Conservation (phyloP, 1,140 invertebrate genomes). For the Melitaea cinxia region DNA sequence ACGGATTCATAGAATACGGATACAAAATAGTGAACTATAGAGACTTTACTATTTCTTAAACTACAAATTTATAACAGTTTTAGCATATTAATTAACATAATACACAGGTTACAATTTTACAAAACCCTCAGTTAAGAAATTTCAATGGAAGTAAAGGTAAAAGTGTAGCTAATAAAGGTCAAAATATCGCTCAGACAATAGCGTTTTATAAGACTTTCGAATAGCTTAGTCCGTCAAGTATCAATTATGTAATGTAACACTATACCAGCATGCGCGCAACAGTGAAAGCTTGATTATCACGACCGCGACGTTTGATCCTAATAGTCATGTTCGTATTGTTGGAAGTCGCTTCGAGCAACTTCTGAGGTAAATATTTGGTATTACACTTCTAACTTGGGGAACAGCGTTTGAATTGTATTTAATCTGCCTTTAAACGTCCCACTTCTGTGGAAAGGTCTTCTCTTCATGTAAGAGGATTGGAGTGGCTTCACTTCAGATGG, state of each 20-base stretch:
- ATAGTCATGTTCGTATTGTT: constrained; percentile 27
- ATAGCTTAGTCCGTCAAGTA: constrained; percentile 23
- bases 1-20: no score
- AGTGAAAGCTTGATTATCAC: constrained; percentile 37
- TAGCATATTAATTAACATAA: no score
- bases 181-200: constrained; percentile 11
- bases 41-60: no score
- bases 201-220: constrained; percentile 15
- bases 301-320: constrained; percentile 30
- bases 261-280: constrained; percentile 11
- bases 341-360: constrained; percentile 12
- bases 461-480: no score
- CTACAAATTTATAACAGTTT: no score
- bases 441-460: no score
- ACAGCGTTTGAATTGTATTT: background rate
- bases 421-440: no score
- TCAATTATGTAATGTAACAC: constrained; percentile 38
- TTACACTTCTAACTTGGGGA: no score
- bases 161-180: constrained; percentile 6
- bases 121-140: background rate
- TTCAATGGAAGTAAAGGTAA: background rate
- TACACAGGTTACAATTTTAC: no score
- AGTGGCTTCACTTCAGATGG: no score
- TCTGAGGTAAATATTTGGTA: constrained; percentile 7
- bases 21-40: no score